Evolutionary conservation across 2,113 vertebrate species (phyloP).

Genomic region (Potamarius usumacintae): DNA sequence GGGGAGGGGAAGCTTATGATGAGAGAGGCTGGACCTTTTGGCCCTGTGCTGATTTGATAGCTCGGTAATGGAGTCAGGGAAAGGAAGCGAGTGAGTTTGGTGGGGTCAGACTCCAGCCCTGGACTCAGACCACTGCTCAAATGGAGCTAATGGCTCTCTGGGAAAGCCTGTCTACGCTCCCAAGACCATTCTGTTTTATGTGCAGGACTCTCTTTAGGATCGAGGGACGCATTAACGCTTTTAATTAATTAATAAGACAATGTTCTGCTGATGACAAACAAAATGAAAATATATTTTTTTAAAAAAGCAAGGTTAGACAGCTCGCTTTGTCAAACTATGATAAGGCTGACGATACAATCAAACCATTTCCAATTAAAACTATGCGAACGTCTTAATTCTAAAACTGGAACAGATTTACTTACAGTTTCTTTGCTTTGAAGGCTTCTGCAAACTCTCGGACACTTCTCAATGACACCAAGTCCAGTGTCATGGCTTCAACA

Average conservation of each 20-base stretch:
- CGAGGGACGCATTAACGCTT: constrained; percentile 8
- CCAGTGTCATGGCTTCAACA: constrained; percentile 91
- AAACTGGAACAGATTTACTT: constrained; percentile 67
- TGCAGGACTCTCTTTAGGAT: constrained; percentile 9
- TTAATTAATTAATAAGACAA: not conserved
- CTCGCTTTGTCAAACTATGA: not conserved
- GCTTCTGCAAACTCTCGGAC: constrained; percentile 86
- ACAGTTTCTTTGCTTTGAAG: constrained; percentile 93
- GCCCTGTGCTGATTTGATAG: constrained; percentile 60
- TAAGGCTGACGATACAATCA: not conserved
- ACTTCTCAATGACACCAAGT: constrained; percentile 86
- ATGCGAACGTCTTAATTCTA: not conserved
- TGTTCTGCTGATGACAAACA: not conserved
- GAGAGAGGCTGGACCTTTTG: constrained; percentile 59
- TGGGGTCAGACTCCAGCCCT: constrained; percentile 41
- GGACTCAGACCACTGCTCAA: constrained; percentile 43
- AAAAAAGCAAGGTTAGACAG: not conserved
- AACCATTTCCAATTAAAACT: not conserved
- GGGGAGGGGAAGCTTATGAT: constrained; percentile 52
- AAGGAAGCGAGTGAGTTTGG: constrained; percentile 3
- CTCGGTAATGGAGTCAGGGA: constrained; percentile 52
- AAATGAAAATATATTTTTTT: not conserved
- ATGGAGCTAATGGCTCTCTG: constrained; percentile 38
- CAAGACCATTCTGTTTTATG: not conserved
- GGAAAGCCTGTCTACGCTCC: not conserved